These are phyloP conservation scores for Hypotaenidia okinawae DNA, from an alignment of 2,797 vertebrate genomes.

Conservation along the genomic window DNA sequence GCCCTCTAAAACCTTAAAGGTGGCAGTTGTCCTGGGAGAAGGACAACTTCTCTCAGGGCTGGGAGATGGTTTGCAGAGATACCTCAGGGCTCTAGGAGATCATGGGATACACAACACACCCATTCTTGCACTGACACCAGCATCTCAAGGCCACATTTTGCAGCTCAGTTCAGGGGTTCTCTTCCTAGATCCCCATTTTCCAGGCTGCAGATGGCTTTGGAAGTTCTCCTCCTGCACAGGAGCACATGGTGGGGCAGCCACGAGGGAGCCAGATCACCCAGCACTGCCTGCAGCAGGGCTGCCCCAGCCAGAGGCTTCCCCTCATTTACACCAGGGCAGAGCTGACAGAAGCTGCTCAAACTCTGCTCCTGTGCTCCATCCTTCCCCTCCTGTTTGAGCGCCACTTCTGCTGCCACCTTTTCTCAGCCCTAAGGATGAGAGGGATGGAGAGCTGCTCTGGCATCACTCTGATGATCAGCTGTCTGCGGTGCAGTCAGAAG, in stretches of 20 bases:
- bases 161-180: rapidly evolving
- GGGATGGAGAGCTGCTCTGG: not conserved
- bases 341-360: not conserved
- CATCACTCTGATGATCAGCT: not conserved
- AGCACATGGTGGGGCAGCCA: not conserved
- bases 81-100: rapidly evolving
- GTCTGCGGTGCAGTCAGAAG: not conserved
- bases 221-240: not conserved
- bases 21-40: not conserved
- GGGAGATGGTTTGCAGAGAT: not conserved
- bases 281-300: not conserved
- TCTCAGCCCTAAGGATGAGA: not conserved
- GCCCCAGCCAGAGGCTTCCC: not conserved
- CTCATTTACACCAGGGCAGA: not conserved
- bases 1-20: not conserved
- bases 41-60: not conserved
- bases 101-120: rapidly evolving
- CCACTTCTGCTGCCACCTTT: rapidly evolving
- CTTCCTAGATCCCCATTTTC: not conserved
- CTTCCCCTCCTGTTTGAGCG: not conserved
- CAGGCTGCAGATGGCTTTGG: not conserved
- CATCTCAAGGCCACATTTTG: rapidly evolving
- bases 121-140: not conserved
- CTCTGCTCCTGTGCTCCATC: not conserved
- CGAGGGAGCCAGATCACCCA: rapidly evolving